These are phyloP conservation scores for Cisticola juncidis DNA, from an alignment of 2,113 vertebrate genomes.

Conservation along the genomic window DNA sequence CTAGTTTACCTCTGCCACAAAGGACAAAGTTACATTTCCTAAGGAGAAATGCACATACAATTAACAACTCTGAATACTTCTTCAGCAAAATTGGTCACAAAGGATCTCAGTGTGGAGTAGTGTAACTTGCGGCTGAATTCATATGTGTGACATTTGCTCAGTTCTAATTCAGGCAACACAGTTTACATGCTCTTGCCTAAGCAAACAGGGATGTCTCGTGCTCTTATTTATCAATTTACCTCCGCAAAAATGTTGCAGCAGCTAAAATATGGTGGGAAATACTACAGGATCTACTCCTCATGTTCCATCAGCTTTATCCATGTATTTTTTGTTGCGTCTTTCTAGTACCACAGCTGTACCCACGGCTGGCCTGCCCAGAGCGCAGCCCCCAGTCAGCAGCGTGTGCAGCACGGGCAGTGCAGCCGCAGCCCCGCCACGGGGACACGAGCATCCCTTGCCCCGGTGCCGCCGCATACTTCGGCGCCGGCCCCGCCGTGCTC, in stretches of 20 bases:
- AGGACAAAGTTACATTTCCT: not conserved
- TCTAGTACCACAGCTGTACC: rapidly evolving
- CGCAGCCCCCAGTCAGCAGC: not conserved
- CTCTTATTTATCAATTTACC: not conserved
- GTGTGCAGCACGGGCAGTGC: not conserved
- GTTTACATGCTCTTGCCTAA: not conserved
- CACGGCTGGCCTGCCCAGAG: not conserved
- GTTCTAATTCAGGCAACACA: not conserved
- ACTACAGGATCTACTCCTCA: rapidly evolving
- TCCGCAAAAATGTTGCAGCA: not conserved
- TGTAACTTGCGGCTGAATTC: not conserved
- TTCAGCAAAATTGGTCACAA: not conserved
- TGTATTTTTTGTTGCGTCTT: rapidly evolving
- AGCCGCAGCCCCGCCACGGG: not conserved
- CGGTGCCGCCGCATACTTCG: not conserved
- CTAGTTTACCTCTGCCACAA: not conserved
- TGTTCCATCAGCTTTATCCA: not conserved
- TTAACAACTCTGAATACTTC: not conserved
- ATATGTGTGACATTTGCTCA: not conserved
- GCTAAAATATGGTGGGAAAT: not conserved
- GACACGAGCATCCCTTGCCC: not conserved
- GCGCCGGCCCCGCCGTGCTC: not conserved
- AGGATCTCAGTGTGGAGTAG: not conserved
- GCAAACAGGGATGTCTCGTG: not conserved
- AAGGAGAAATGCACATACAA: not conserved